A percentile compares a stretch with the other conserved stretches of the same genome.
Conservation (phyloP, 2,888 invertebrate genomes). For the Ramazzottius varieornatus region DNA sequence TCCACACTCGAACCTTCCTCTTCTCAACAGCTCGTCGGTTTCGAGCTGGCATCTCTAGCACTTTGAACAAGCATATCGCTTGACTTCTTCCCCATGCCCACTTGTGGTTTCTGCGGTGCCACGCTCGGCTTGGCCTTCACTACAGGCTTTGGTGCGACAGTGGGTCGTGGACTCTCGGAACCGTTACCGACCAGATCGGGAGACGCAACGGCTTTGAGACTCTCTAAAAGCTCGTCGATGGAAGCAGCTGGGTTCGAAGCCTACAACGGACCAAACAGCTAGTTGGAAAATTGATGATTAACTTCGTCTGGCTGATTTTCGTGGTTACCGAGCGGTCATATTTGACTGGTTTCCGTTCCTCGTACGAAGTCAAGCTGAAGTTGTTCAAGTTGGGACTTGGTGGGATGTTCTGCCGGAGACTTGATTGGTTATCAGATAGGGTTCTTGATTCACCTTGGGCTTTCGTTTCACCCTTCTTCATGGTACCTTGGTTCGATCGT, state of each 20-base stretch:
- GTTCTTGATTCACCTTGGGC: not conserved
- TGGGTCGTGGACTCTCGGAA: not conserved
- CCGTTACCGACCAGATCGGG: not conserved
- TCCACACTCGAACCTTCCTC: no score
- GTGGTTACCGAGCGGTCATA: not conserved
- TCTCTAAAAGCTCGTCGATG: not conserved
- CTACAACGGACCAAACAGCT: no score
- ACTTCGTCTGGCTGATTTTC: no score
- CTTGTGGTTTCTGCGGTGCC: not conserved
- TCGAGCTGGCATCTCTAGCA: not conserved
- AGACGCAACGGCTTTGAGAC: not conserved
- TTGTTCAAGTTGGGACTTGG: not conserved
- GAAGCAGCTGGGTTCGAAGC: not conserved
- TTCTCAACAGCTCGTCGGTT: not conserved
- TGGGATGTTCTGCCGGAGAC: not conserved
- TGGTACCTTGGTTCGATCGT: slow-evolving; percentile 46
- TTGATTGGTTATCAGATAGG: no score
- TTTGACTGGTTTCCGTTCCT: not conserved
- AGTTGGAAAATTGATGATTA: no score
- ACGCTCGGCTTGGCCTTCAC: not conserved
- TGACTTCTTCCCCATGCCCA: not conserved
- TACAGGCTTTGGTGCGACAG: not conserved
- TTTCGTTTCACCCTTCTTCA: slow-evolving; percentile 32
- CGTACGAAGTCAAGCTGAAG: not conserved
- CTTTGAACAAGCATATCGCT: not conserved